Evolutionary conservation across 2,888 invertebrate genomes (phyloP), one percentile per base, ranked within the genome.

Genomic region (Lasioglossum morio): DNA sequence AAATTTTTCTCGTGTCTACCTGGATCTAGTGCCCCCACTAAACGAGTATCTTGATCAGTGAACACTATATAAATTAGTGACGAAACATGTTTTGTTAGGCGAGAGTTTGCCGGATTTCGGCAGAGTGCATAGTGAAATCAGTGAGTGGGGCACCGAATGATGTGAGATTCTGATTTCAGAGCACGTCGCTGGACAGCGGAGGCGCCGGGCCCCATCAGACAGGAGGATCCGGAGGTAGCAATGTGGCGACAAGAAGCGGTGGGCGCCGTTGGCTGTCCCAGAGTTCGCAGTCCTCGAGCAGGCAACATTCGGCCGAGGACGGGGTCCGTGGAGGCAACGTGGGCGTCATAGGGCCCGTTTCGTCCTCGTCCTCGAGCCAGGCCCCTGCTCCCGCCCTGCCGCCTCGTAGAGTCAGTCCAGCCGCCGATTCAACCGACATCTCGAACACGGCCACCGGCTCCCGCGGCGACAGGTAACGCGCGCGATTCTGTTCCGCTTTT

Each of bases 321-420:
- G 91, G 91, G 77, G 88, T 89, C 83, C 92, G 92, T 82, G 93
- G 92, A 91, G 94, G 92, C 81, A 87, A 88, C 84, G 93, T 92
- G 93, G 95, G 93, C 92, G 93, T 89, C 89, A 95, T 94, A 92
- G 96, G 95, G 94, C 95, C 95, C 89, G 94, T 94, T 93, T 93
- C 92, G 90, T 89, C 92, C 86, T 92, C 93, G 91, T 91, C 94
- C 89, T 90, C 93, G 84, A 90, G 93, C 77, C 94, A 93, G 91
- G 91, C 89, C 86, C 92, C 92, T 87, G 91, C 89, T 88, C 92
- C 94, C 89, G 94, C 92, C 85, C 91, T 93, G 85, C 93, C 94
- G 81, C 92, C 93, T 79, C 94, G 94, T 72, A 94, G 95, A 90
- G 93, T 95, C 95, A 96, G 96, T 95, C 95, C 96, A 86, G 95